Evolutionary conservation across 2,113 vertebrate genomes (phyloP), one percentile per base, ranked within the genome.

Genomic region (Gallinago paraguaiae): DNA sequence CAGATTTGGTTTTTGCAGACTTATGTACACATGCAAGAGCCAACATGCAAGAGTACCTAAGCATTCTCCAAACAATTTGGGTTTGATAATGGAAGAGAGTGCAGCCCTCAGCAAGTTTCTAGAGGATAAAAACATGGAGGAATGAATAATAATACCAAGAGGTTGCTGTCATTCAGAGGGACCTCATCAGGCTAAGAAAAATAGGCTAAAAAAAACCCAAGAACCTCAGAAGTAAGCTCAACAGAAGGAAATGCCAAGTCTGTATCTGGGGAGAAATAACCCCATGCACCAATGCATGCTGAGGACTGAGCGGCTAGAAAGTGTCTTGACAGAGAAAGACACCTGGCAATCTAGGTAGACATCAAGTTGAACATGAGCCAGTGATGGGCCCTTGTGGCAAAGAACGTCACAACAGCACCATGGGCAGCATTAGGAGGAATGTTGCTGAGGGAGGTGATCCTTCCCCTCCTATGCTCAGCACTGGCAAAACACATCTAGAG

Each of bases 401-500:
- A 51, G 45, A 4, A 0, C 2, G 31, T 22, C 22, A 60, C 37
- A 60, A 37, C 18, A 59, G 27, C 37, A 43, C 28, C 0, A 0
- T 33, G 27, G 18, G 43, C 14, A 28, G 27, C 45, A 19, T 23
- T 37, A 51, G 27, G 22, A 72, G 37, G 27, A 67, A 72, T 8
- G 3, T 5, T 45, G 30, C 2, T 48, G 30, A 65, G 17, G 17
- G 68, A 39, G 27, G 9, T 27, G 24, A 85, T 74, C 39, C 69
- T 74, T 45, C 25, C 22, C 22, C 45, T 60, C 33, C 27, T 39
- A n/a, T 46, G n/a, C 50, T 48, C 6, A 27, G 50, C 56, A n/a
- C 30, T 30, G 31, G 9, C 6, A 4, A 60, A 30, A 18, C 23
- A 56, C 18, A 45, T 20, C 23, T 56, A n/a, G 23, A 63, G 15